Base-by-base conservation (phyloP, 2,797 vertebrate species). In the Ataeniobius toweri region DNA sequence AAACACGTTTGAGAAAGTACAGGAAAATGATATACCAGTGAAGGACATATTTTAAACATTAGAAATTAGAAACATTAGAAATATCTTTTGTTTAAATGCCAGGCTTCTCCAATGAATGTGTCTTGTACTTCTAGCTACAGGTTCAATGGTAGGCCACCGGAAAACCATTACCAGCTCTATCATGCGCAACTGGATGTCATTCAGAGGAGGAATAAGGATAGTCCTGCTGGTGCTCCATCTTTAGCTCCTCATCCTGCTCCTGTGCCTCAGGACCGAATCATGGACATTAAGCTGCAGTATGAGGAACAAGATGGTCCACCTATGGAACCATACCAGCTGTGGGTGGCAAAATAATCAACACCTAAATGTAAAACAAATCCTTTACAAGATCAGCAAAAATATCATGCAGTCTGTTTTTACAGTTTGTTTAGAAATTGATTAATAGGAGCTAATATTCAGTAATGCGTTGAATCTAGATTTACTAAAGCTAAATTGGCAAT, bases 101-200 rank as follows among this genome's bases (percentile, higher is more conserved):
- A 59, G 2, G 28, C 26, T 26, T 50, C 41, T 69, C 22, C 56
- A 2, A 9, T 41, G 3, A 56, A 63, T 68, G 5, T 28, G 36
- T 70, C 24, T 12, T 36, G 10, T 81, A 10, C 18, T 5, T 2
- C 58, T 71, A 58, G 1, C 63, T 61, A 26, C 51, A 89, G 91
- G 82, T 74, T 80, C 1, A 63, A 51, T 3, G 77, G 9, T 28
- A 73, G 80, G 73, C 73, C 86, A 58, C 80, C 80, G 1, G 22
- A 53, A 48, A 50, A 59, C n/a, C 88, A 80, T 65, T 97, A 96
- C 80, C 89, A 84, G 31, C 93, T 94, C 88, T 96, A 95, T 79
- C 94, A 94, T 59, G 93, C 89, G 73, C 94, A 95, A 48, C 92
- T 96, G 80, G 94, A 97, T 26, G 89, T 85, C 81, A 77, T 96